Evolutionary conservation across 2,113 vertebrate species (phyloP).

Genomic region (Riparia riparia): DNA sequence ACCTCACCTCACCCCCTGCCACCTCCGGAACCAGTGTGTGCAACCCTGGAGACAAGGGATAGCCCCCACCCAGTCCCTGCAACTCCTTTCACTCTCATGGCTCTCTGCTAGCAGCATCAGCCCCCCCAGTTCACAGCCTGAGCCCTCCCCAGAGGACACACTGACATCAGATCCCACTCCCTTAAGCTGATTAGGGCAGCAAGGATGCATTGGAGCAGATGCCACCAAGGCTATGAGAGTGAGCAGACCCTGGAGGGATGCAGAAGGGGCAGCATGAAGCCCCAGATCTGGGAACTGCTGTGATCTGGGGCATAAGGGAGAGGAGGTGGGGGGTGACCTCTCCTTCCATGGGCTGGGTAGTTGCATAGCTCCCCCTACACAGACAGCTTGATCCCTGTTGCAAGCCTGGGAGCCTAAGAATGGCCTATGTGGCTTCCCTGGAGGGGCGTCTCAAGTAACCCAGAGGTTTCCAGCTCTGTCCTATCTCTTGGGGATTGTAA

Average conservation of each 20-base stretch:
- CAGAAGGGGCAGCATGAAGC: neutral
- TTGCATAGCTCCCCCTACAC: neutral
- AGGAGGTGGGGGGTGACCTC: neutral
- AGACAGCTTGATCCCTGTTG: neutral
- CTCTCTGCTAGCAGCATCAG: neutral
- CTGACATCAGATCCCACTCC: neutral
- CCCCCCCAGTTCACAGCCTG: neutral
- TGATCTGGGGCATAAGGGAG: neutral
- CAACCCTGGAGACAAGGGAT: neutral
- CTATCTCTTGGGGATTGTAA: neutral
- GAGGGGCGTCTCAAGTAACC: neutral
- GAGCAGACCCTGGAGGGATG: neutral
- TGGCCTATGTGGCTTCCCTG: neutral
- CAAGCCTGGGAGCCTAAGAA: neutral
- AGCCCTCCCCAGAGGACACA: neutral
- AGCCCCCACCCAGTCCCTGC: too few relatives aligned
- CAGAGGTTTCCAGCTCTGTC: neutral
- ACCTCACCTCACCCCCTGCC: neutral
- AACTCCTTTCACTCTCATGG: neutral
- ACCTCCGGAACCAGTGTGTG: neutral
- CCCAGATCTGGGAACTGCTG: neutral
- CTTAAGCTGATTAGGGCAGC: constrained; percentile 44
- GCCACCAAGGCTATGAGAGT: neutral
- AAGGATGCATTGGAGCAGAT: neutral
- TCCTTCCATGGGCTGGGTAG: neutral